Evolutionary conservation across 2,113 vertebrate species (phyloP), one percentile per base, ranked within the genome.

Genomic region (Sarotherodon lohbergeri): DNA sequence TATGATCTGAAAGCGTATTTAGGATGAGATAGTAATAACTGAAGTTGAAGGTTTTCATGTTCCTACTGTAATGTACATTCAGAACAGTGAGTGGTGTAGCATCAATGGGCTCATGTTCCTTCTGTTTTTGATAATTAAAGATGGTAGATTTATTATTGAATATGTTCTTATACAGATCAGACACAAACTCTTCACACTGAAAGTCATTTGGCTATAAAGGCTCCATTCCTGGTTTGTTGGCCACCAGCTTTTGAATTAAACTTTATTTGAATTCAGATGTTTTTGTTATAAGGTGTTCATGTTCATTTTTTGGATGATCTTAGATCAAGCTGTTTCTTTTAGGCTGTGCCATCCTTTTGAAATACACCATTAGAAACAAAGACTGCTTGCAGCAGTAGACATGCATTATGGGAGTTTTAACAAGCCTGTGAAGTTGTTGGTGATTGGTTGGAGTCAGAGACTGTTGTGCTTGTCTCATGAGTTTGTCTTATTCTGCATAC

Each of bases 401-500:
- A 10, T 24, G 59, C 79, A 81, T 85, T 68, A 24, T 86, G 54
- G 61, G 84, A 71, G 61, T 88, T 83, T 61, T 22, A 78, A 91
- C 39, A 78, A 86, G 52, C 85, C 81, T 3, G 5, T 80, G 84
- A 82, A 80, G 68, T 81, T 48, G 80, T 50, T 68, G 83, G 43
- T 82, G 87, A 89, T 87, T 89, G 59, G 78, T 81, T 63, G 22
- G 80, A 88, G 68, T 89, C 86, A 68, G 66, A 86, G 54, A 61
- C 81, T 66, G 78, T 87, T 87, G 81, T 7, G 22, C 50, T 91
- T 17, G n/a, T 85, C 14, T 84, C 17, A 56, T 52, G 43, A 86
- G 61, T 84, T 90, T 88, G 83, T 90, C 79, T 57, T 84, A 46
- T 89, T 89, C 84, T 54, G 73, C 90, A 91, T 87, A 83, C 82